phyloP scores from a whole-genome alignment of 2,113 vertebrate genomes.

The Phainopepla nitens region DNA sequence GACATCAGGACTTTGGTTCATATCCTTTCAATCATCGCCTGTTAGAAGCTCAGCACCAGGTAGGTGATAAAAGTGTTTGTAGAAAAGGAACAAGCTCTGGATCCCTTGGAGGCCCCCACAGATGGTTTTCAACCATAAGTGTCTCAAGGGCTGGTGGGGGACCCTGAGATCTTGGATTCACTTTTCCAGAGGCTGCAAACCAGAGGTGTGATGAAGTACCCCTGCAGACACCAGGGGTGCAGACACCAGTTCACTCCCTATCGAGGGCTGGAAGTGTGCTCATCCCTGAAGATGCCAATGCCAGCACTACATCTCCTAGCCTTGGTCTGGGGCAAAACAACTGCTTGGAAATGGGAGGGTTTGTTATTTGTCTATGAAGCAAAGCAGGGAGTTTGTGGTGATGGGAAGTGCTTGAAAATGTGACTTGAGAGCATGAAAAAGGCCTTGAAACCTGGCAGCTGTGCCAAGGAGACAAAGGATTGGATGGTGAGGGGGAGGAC shows the following conservation, averaged over 20 bases:
- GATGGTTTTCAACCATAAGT: neutral
- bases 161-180: neutral
- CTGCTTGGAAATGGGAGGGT: neutral
- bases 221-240: neutral
- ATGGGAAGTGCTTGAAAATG: neutral
- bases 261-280: fast-evolving
- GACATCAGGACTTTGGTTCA: neutral
- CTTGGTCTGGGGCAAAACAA: neutral
- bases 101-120: neutral
- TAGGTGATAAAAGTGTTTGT: neutral
- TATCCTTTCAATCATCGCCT: neutral
- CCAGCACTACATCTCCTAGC: neutral
- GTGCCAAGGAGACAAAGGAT: neutral
- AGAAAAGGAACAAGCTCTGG: neutral
- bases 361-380: neutral
- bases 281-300: neutral
- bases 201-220: neutral
- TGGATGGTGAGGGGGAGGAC: neutral
- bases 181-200: neutral
- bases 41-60: neutral
- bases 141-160: neutral
- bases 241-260: neutral
- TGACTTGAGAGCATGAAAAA: neutral
- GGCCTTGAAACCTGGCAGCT: neutral
- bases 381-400: neutral